phyloP scores from a whole-genome alignment of 1,140 invertebrate species.

The Drosophila oshimai region DNA sequence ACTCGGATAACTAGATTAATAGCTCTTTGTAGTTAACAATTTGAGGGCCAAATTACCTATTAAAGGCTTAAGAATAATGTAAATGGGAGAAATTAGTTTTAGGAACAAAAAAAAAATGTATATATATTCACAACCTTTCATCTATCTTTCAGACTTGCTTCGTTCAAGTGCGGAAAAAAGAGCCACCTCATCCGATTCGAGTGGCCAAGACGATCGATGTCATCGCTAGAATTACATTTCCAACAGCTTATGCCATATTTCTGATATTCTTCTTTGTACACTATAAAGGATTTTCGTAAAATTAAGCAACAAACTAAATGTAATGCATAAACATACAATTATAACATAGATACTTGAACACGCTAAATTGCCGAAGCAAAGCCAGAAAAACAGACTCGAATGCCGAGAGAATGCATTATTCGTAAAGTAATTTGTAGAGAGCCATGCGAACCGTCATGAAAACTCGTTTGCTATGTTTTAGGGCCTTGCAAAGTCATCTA shows the following conservation, averaged over 20 bases:
- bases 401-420: slow-evolving; percentile 9
- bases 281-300: slow-evolving; percentile 90
- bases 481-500: slow-evolving; percentile 64
- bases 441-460: slow-evolving; percentile 8
- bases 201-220: slow-evolving; percentile 97
- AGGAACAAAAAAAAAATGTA: background rate
- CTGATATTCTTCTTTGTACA: slow-evolving; percentile 97
- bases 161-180: slow-evolving; percentile 93
- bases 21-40: no score
- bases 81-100: background rate
- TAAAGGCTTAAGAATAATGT: no score
- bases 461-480: slow-evolving; percentile 53
- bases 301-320: slow-evolving; percentile 49
- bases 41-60: no score
- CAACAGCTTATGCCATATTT: slow-evolving; percentile 94
- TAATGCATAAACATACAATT: slow-evolving; percentile 28
- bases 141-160: slow-evolving; percentile 85
- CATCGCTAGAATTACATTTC: slow-evolving; percentile 95
- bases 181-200: slow-evolving; percentile 94
- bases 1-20: no score
- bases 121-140: background rate
- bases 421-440: slow-evolving; percentile 36
- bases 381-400: slow-evolving; percentile 23
- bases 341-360: slow-evolving; percentile 24
- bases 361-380: slow-evolving; percentile 39